Conservation (phyloP, 1,140 invertebrate genomes). For the Drosophila serrata region DNA sequence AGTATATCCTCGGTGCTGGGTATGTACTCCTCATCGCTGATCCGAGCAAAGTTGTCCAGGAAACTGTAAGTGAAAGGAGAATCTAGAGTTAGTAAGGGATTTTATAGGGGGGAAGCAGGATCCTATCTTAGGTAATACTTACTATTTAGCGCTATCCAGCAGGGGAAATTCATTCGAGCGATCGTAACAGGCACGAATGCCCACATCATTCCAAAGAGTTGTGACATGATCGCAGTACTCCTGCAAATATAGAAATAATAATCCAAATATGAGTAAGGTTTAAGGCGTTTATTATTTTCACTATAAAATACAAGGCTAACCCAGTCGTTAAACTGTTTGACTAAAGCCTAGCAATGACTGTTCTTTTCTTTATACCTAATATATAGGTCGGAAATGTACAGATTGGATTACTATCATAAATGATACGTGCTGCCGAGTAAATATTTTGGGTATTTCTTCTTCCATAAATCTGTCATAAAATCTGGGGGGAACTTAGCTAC, state of each 20-base stretch:
- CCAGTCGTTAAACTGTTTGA: conserved; percentile 7
- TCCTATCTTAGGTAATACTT: conserved; percentile 64
- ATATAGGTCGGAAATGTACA: conserved; percentile 7
- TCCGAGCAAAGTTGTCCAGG: conserved; percentile 88
- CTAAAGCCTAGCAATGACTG: neutral
- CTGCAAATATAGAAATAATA: conserved; percentile 81
- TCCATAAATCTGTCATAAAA: conserved; percentile 18
- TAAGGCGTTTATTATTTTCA: neutral
- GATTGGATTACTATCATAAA: conserved; percentile 16
- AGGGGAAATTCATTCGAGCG: conserved; percentile 92
- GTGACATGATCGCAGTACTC: conserved; percentile 90
- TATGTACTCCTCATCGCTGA: conserved; percentile 87
- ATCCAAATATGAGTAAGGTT: conserved; percentile 7
- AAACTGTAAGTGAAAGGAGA: conserved; percentile 86
- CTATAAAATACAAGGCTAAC: conserved; percentile 8
- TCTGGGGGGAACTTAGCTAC: neutral
- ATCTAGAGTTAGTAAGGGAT: conserved; percentile 6
- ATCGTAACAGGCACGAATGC: conserved; percentile 90
- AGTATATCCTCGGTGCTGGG: conserved; percentile 90
- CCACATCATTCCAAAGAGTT: conserved; percentile 88
- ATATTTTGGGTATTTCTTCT: conserved; percentile 5
- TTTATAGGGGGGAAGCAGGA: neutral
- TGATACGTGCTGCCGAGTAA: conserved; percentile 1
- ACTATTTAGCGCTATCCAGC: conserved; percentile 94
- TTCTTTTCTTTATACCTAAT: neutral